phyloP scores from a whole-genome alignment of 2,797 vertebrate species.

The Galaxias olidus region DNA sequence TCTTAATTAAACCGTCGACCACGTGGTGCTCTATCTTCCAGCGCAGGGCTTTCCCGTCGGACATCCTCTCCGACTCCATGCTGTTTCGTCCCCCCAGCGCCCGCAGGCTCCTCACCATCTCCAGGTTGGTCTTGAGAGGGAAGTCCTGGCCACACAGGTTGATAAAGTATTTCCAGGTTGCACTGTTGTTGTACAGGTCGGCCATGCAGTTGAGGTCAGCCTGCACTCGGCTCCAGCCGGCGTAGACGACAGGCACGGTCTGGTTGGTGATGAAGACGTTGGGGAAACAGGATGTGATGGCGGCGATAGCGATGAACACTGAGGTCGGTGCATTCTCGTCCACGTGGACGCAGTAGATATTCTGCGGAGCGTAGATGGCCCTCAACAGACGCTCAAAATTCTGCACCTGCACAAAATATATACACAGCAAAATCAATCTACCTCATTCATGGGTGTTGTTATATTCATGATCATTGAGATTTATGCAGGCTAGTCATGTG shows the following conservation, averaged over 20 bases:
- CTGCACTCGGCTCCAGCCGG: constrained; percentile 85
- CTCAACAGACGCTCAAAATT: constrained; percentile 87
- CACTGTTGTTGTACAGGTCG: constrained; percentile 76
- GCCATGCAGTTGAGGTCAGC: constrained; percentile 93
- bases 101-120: constrained; percentile 82
- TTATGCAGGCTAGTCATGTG: too few relatives aligned
- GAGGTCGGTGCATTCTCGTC: constrained; percentile 80
- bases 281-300: constrained; percentile 82
- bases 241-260: constrained; percentile 80
- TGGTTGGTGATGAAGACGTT: constrained; percentile 85
- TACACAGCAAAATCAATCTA: too few relatives aligned
- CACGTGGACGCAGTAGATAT: constrained; percentile 89
- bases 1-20: constrained; percentile 67
- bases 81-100: constrained; percentile 80
- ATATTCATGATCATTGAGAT: too few relatives aligned
- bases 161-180: constrained; percentile 86
- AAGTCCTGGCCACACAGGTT: constrained; percentile 92
- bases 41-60: constrained; percentile 71
- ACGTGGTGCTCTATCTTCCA: constrained; percentile 70
- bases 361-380: constrained; percentile 87
- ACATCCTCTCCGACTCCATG: constrained; percentile 83
- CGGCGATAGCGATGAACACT: constrained; percentile 71
- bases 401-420: constrained; percentile 60
- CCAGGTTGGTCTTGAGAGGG: constrained; percentile 89
- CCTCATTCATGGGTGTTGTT: too few relatives aligned